phyloP scores from a whole-genome alignment of 1,140 invertebrate species.

The Pseudomyrmex sp. region DNA sequence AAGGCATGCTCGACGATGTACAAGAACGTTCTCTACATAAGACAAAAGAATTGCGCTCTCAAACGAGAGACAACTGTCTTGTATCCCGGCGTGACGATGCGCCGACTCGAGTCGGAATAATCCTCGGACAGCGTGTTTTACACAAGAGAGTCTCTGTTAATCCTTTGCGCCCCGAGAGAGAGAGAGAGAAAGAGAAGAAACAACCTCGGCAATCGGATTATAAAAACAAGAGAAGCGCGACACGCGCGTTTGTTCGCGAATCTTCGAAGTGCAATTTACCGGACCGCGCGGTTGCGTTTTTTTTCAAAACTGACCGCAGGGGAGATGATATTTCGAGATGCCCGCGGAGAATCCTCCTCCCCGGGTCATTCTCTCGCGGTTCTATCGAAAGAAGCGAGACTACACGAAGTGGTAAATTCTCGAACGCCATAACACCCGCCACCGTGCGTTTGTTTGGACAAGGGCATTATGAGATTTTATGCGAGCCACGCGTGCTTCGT shows the following conservation, averaged over 20 bases:
- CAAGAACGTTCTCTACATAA: too few relatives aligned
- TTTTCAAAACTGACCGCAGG: constrained; percentile 18
- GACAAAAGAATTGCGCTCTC: too few relatives aligned
- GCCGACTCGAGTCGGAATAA: constrained; percentile 17
- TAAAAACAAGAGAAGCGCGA: neutral
- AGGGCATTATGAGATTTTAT: constrained; percentile 79
- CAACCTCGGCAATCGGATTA: constrained; percentile 46
- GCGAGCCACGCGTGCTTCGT: constrained; percentile 70
- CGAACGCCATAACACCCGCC: constrained; percentile 71
- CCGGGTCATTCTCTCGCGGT: constrained; percentile 38
- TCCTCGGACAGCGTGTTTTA: constrained; percentile 7
- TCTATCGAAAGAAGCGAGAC: too few relatives aligned
- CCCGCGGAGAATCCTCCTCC: constrained; percentile 38
- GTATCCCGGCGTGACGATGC: constrained; percentile 2
- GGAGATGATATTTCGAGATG: constrained; percentile 60
- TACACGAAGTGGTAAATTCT: constrained; percentile 69
- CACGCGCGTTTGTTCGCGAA: neutral
- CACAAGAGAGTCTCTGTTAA: constrained; percentile 4
- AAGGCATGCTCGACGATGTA: too few relatives aligned
- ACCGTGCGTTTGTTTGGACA: constrained; percentile 76
- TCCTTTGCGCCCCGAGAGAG: neutral
- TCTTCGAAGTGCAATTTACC: neutral
- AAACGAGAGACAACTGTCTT: neutral
- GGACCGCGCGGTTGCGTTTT: neutral
- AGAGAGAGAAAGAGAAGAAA: neutral